These are phyloP conservation scores for Stenichneumon culpator DNA, from an alignment of 2,888 invertebrate genomes.

Conservation along the genomic window DNA sequence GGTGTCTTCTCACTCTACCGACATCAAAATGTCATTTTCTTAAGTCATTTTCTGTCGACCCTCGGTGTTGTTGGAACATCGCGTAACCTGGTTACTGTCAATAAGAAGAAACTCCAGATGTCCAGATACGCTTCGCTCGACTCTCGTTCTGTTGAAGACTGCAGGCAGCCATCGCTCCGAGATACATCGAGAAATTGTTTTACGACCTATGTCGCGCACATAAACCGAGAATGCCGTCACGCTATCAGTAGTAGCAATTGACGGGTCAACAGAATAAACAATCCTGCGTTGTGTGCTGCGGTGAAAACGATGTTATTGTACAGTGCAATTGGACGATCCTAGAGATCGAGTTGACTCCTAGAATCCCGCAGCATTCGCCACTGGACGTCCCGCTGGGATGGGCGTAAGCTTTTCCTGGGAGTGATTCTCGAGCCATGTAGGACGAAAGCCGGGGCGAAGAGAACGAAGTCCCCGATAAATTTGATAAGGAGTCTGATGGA, in stretches of 20 bases:
- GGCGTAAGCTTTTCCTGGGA: slow-evolving; percentile 48
- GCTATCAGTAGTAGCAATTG: slow-evolving; percentile 33
- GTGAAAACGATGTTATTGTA: not conserved
- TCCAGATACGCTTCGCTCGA: not conserved
- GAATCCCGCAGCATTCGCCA: slow-evolving; percentile 5
- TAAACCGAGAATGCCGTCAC: slow-evolving; percentile 42
- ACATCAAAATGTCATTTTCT: not conserved
- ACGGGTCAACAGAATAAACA: slow-evolving; percentile 31
- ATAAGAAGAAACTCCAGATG: not conserved
- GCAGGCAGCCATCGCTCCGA: slow-evolving; percentile 1
- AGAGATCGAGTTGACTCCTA: slow-evolving; percentile 28
- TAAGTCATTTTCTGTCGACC: not conserved
- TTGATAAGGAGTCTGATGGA: slow-evolving; percentile 61
- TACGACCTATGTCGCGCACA: slow-evolving; percentile 6
- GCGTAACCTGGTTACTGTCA: slow-evolving; percentile 8
- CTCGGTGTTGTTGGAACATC: not conserved
- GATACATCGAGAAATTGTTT: slow-evolving; percentile 51
- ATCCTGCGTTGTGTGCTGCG: slow-evolving; percentile 25
- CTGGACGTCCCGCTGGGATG: slow-evolving; percentile 21
- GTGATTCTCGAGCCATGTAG: slow-evolving; percentile 24
- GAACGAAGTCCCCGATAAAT: slow-evolving; percentile 51
- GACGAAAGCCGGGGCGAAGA: slow-evolving; percentile 34
- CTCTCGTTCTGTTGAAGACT: not conserved
- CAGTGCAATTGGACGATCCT: slow-evolving; percentile 8
- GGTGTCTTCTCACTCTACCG: not conserved